Percentiles rank a stretch among this genome's conserved stretches.
Conservation (phyloP, 2,113 vertebrate species). For the Leiothrix lutea region DNA sequence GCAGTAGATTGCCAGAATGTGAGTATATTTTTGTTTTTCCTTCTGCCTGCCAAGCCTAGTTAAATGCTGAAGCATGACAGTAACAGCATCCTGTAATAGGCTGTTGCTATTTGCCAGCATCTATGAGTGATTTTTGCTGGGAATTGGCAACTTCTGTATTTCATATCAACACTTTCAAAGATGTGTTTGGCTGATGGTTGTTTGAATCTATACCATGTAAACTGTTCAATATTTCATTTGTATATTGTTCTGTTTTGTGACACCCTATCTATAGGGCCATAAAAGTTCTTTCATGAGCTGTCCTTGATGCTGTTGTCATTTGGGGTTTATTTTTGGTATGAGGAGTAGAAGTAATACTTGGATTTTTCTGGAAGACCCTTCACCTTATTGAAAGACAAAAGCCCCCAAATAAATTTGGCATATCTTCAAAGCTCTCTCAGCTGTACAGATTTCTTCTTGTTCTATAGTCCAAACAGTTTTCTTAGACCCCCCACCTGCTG, state of each 20-base stretch:
- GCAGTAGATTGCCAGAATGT: background rate
- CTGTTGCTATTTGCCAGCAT: slow-evolving; percentile 14
- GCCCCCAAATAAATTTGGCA: background rate
- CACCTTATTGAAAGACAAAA: background rate
- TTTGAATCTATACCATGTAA: background rate
- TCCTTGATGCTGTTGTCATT: background rate
- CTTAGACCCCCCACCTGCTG: background rate
- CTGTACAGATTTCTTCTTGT: background rate
- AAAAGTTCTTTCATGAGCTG: background rate
- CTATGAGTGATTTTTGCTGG: background rate
- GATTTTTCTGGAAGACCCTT: background rate
- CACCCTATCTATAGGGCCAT: background rate
- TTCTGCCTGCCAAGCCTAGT: slow-evolving; percentile 30
- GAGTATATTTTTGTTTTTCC: slow-evolving; percentile 42
- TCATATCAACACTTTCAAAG: background rate
- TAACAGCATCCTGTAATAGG: background rate
- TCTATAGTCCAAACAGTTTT: background rate
- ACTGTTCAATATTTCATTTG: background rate
- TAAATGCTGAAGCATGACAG: background rate
- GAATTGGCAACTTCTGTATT: background rate
- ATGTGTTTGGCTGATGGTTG: background rate
- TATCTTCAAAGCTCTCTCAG: slow-evolving; percentile 33
- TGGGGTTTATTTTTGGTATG: background rate
- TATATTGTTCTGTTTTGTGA: background rate
- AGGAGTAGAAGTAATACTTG: background rate